phyloP scores from a whole-genome alignment of 1,140 invertebrate genomes.

The Acromyrmex charruanus region DNA sequence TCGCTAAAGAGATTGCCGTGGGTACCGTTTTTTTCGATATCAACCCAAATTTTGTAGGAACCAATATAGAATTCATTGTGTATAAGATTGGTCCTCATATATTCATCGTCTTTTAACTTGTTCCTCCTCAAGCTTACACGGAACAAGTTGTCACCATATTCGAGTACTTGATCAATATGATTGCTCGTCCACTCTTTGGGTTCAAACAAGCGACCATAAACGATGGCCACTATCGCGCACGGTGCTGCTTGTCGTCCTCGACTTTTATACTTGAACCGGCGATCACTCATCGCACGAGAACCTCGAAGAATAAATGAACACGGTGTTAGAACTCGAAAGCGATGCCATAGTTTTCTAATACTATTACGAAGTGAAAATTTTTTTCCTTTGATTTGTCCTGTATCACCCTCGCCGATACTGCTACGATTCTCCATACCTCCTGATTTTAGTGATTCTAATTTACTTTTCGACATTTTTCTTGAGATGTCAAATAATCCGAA shows the following conservation, averaged over 20 bases:
- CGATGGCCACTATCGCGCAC: conserved; percentile 74
- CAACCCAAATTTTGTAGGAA: conserved; percentile 77
- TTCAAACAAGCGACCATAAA: conserved; percentile 76
- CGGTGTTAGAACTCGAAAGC: conserved; percentile 71
- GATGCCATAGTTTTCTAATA: conserved; percentile 75
- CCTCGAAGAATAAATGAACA: conserved; percentile 75
- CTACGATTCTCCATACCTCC: background rate
- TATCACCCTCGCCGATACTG: conserved; percentile 52
- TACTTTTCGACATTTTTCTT: conserved; percentile 6
- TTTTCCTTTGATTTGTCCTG: background rate
- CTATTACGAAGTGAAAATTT: background rate
- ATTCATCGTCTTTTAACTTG: conserved; percentile 68
- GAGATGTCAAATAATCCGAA: conserved; percentile 5
- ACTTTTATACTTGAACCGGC: conserved; percentile 78
- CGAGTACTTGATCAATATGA: conserved; percentile 75
- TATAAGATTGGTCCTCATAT: conserved; percentile 74
- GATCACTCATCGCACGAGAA: conserved; percentile 73
- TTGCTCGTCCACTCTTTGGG: conserved; percentile 75
- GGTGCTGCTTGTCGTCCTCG: conserved; percentile 79
- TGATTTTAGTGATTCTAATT: conserved; percentile 13
- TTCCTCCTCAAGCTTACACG: conserved; percentile 71
- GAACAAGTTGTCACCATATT: conserved; percentile 79
- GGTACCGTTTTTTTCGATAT: conserved; percentile 70
- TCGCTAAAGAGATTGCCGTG: conserved; percentile 78
- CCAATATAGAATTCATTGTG: conserved; percentile 79